Conservation (phyloP, 2,888 invertebrate genomes). For the Gonocerus acuteangulatus region DNA sequence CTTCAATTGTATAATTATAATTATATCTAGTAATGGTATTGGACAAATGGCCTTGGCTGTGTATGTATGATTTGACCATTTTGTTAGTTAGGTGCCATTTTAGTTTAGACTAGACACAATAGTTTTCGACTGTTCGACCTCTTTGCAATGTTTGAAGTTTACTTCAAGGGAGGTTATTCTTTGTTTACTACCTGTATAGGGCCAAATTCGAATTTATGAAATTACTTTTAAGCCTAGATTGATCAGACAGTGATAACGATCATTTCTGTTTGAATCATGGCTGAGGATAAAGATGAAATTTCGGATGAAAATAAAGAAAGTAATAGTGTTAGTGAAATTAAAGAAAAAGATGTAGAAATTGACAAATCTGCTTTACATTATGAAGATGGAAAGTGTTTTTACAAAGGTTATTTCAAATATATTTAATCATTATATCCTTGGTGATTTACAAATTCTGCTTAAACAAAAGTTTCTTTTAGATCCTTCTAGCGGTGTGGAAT, state of each 20-base stretch:
- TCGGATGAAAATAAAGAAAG: background rate
- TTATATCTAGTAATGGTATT: too few relatives aligned
- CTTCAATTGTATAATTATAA: too few relatives aligned
- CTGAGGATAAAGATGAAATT: background rate
- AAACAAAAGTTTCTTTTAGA: slow-evolving; percentile 46
- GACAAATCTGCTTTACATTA: slow-evolving; percentile 29
- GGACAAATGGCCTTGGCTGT: too few relatives aligned
- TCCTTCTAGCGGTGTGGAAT: slow-evolving; percentile 58
- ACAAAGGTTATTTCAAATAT: slow-evolving; percentile 18
- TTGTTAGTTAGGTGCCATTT: too few relatives aligned
- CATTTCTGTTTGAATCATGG: slow-evolving; percentile 3
- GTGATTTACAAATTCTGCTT: background rate
- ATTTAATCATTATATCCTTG: background rate
- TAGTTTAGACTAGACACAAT: too few relatives aligned
- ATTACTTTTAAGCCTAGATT: background rate
- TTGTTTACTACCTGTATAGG: background rate
- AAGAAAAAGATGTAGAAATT: background rate
- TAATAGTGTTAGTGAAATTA: background rate
- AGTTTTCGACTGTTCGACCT: too few relatives aligned
- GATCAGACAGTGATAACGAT: background rate
- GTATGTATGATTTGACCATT: too few relatives aligned
- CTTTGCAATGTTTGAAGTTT: too few relatives aligned
- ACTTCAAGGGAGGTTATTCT: background rate
- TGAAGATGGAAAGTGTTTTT: slow-evolving; percentile 31
- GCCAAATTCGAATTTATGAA: background rate